Evolutionary conservation across 2,797 vertebrate species (phyloP), one percentile per base, ranked within the genome.

Genomic region (Loriculus beryllinus): DNA sequence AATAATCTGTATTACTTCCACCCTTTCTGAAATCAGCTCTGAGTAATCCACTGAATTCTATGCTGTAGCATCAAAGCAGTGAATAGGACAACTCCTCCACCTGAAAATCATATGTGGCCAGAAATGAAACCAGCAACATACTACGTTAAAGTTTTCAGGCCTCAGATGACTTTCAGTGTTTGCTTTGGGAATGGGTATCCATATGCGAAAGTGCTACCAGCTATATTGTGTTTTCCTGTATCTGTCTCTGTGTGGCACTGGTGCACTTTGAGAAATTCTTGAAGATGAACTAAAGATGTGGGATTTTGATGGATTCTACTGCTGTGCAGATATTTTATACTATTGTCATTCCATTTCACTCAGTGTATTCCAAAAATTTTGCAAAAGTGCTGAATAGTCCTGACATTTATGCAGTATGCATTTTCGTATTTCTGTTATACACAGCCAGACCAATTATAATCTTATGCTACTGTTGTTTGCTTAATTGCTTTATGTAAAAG

Each of bases 221-320:
- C 59, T 75, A 4, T 52, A 57, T 25, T 94, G 93, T 93, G 68
- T 85, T 95, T 96, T 94, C 90, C 86, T 85, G 62, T 25, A 0
- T 86, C 94, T 94, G 94, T 96, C 95, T 96, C 92, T 92, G 78
- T 95, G 93, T 94, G 96, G 95, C 96, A 96, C 88, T 96, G 93
- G 88, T 95, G 93, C 81, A 89, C 93, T 96, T 95, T 43, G 68
- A 95, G 72, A 95, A 87, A 77, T 85, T 85, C 81, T 62, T 64
- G 39, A 88, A 39, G 83, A 93, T 74, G 48, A 56, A 65, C 29
- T 71, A 33, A 94, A 89, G 68, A 87, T 83, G 68, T 62, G 57
- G 25, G 57, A 63, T 92, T 91, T 85, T 71, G 68, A 68, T 47
- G n/a, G 51, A 52, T 88, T 77, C 42, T 40, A 7, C 65, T 62